A percentile compares a stretch with the other conserved stretches of the same genome.
Conservation (phyloP, 2,113 vertebrate genomes). For the Tupaia tana region DNA sequence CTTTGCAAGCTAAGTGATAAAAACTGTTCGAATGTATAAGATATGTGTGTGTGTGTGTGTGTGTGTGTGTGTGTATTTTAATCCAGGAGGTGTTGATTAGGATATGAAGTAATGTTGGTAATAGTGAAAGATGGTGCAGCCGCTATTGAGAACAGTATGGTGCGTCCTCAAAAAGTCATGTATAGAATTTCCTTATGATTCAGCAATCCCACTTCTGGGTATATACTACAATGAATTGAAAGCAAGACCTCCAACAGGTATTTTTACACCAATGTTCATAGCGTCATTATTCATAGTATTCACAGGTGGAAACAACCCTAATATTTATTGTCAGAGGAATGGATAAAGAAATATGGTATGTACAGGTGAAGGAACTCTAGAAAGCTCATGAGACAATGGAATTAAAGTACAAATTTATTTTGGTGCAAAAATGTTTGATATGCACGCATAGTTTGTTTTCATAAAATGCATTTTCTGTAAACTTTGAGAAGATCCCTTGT, state of each 20-base stretch:
- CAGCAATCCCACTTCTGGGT: neutral
- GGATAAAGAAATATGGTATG: neutral
- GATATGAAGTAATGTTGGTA: neutral
- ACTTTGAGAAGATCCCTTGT: no score
- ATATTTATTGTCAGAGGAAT: neutral
- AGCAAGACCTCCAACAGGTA: neutral
- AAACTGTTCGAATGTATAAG: no score
- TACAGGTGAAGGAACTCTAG: no score
- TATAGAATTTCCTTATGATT: neutral
- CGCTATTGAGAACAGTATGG: neutral
- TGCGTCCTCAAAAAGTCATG: neutral
- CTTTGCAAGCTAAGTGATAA: no score
- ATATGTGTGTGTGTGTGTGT: no score
- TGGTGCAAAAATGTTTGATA: no score
- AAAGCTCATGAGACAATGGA: no score
- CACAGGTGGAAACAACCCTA: neutral
- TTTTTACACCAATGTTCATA: neutral
- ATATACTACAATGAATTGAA: neutral
- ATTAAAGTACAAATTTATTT: no score
- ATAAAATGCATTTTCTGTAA: no score
- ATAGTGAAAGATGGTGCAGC: neutral
- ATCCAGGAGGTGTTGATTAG: neutral
- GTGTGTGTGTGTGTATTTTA: no score
- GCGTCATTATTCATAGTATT: neutral
- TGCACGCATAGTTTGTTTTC: no score